These are phyloP conservation scores for Diplodus puntazzo DNA, from an alignment of 2,797 vertebrate species.

Conservation along the genomic window DNA sequence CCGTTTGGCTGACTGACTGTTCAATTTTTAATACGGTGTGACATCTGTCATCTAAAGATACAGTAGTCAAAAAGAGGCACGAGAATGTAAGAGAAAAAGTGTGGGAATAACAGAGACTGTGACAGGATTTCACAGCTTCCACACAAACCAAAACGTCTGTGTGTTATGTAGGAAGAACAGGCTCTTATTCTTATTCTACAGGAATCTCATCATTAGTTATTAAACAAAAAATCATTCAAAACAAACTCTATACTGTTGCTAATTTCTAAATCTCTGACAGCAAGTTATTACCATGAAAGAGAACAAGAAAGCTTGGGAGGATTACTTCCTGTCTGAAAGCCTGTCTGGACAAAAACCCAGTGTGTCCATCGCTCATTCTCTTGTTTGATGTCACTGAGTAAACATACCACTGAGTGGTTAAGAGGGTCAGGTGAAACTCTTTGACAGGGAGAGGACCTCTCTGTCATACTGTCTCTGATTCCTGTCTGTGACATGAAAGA, in stretches of 20 bases:
- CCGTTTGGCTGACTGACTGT: conserved; percentile 50
- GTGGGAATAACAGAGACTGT: conserved; percentile 34
- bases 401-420: conserved; percentile 53
- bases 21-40: conserved; percentile 48
- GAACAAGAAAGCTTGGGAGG: conserved; percentile 3
- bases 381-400: conserved; percentile 61
- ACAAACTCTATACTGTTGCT: neutral
- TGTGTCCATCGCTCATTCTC: conserved; percentile 26
- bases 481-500: conserved; percentile 55
- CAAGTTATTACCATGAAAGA: conserved; percentile 10
- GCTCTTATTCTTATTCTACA: neutral
- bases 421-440: conserved; percentile 51
- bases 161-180: neutral
- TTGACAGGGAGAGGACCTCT: conserved; percentile 36
- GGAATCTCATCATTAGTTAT: neutral
- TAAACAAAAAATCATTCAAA: neutral
- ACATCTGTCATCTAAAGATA: conserved; percentile 69
- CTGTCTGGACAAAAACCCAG: conserved; percentile 31
- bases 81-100: conserved; percentile 25
- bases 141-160: neutral
- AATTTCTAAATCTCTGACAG: neutral
- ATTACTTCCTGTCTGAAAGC: conserved; percentile 19
- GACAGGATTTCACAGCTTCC: conserved; percentile 4
- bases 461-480: conserved; percentile 47
- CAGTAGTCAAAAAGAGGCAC: conserved; percentile 57